Evolutionary conservation across 2,113 vertebrate species (phyloP), one percentile per base, ranked within the genome.

Genomic region (Ptychochromis oligacanthus): DNA sequence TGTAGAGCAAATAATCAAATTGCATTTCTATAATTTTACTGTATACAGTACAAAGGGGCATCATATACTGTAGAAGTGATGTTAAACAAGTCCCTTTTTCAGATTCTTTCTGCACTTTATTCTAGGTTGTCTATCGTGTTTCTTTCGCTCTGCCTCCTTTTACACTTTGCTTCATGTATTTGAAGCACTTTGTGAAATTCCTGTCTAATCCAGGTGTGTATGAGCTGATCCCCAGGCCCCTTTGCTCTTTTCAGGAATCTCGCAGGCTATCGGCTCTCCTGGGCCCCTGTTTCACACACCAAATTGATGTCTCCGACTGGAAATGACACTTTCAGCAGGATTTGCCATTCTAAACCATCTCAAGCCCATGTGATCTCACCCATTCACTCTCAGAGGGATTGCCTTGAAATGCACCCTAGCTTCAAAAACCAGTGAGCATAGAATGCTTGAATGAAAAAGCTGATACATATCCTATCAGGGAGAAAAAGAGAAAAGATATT

Each of bases 301-400:
- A 94, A 95, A 95, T 96, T 94, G 95, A 95, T 95, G 95, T 94
- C 93, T 95, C 82, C 56, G 88, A 92, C 91, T 92, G 93, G 93
- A 95, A 95, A 96, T 94, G 94, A 93, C 95, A 95, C 94, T 93
- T 95, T 95, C 94, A 94, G 94, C 95, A 93, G 94, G 95, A 95
- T 95, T 96, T 96, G 94, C 94, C 94, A 94, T 95, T 95, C 94
- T 93, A 95, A 96, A 95, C 95, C 95, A 95, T 93, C 92, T 92
- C 95, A 94, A 94, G 95, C 94, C 92, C 93, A 94, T 94, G 93
- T 94, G 95, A 95, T 94, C 93, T 92, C 91, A 91, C 88, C 89
- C 92, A 91, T 95, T 95, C 93, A 86, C 90, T 94, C 94, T 94
- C 94, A 28, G 86, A 93, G 94, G 94, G 90, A 95, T 95, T 94